Percentiles rank a stretch among this genome's conserved stretches.
Evolutionary conservation across 2,113 vertebrate genomes (phyloP).

Genomic region (Phylloscopus trochiloides): DNA sequence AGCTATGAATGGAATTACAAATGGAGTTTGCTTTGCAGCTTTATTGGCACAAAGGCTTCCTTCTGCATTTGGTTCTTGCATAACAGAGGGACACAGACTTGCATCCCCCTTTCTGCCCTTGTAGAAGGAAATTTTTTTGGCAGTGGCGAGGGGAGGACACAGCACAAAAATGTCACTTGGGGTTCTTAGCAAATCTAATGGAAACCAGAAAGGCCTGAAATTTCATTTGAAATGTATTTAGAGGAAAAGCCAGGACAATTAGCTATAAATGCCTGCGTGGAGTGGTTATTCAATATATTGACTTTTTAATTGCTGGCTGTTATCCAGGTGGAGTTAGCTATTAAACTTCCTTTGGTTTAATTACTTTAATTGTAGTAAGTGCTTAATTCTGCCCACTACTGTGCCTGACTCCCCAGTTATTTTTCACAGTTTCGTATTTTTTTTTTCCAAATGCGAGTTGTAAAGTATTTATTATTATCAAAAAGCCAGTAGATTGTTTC

Average conservation of each 20-base stretch:
- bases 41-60: neutral
- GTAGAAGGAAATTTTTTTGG: neutral
- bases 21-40: constrained; percentile 22
- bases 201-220: neutral
- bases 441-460: neutral
- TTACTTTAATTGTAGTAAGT: neutral
- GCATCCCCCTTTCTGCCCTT: neutral
- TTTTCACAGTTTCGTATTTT: neutral
- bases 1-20: constrained; percentile 1
- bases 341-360: constrained; percentile 21
- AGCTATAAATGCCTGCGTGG: neutral
- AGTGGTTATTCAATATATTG: constrained; percentile 7
- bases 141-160: neutral
- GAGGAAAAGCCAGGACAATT: neutral
- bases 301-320: constrained; percentile 44
- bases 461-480: neutral
- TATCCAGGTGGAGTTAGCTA: constrained; percentile 7
- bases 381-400: neutral
- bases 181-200: neutral
- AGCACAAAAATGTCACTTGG: neutral
- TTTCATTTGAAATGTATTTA: neutral
- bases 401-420: neutral
- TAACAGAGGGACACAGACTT: neutral
- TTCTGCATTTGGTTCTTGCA: neutral
- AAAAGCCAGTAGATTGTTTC: neutral